Conservation (phyloP, 2,888 invertebrate species). For the Drosophila meridionalis region DNA sequence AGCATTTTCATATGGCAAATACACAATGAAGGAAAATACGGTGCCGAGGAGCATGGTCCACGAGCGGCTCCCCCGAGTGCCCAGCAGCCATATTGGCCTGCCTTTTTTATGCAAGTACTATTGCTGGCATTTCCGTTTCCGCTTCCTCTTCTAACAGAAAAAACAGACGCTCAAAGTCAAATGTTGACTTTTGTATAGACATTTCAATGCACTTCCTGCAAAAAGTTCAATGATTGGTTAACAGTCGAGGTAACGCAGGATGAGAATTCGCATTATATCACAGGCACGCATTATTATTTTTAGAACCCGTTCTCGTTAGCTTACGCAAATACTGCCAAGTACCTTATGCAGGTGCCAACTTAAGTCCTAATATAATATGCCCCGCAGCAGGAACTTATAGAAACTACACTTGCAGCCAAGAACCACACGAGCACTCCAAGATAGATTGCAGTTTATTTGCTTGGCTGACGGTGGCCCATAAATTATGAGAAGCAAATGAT, state of each 20-base stretch:
- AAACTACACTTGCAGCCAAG: conserved; percentile 7
- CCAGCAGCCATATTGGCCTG: conserved; percentile 33
- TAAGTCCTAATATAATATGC: conserved; percentile 1
- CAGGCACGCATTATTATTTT: not conserved
- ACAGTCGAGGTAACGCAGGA: not conserved
- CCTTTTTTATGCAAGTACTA: conserved; percentile 20
- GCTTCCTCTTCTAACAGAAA: conserved; percentile 28
- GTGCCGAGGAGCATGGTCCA: conserved; percentile 19
- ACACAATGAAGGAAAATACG: conserved; percentile 15
- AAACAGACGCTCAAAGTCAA: conserved; percentile 16
- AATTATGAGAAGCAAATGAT: conserved; percentile 76
- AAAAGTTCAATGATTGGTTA: conserved; percentile 7
- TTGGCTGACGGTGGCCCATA: conserved; percentile 53
- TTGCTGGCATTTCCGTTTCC: conserved; percentile 72
- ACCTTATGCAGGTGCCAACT: not conserved
- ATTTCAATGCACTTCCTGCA: conserved; percentile 33
- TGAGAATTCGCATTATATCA: not conserved
- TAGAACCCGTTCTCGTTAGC: not conserved
- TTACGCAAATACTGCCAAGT: not conserved
- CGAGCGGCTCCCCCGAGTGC: conserved; percentile 23
- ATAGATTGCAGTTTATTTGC: conserved; percentile 75
- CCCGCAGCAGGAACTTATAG: conserved; percentile 5
- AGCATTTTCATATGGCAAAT: conserved; percentile 41
- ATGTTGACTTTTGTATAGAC: conserved; percentile 34
- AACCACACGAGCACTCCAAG: conserved; percentile 26